Evolutionary conservation across 23 tunicate genomes (phyloP), one percentile per base, ranked within the genome.

Genomic region (Clavelina lepadiformis): DNA sequence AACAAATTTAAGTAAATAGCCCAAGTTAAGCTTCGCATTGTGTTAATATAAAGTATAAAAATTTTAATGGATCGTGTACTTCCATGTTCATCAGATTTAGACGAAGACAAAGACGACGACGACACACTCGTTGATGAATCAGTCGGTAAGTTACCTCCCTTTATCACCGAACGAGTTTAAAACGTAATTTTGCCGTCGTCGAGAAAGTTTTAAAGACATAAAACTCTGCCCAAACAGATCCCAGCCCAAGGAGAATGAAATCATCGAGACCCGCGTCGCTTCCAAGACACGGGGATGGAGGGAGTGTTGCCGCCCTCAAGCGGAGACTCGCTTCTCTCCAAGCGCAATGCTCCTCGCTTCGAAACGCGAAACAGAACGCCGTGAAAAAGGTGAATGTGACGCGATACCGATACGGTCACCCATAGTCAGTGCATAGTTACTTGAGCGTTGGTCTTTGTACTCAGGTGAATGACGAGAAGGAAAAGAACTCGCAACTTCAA

Each of bases 281-380:
- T 41, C 38, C 79, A 1, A 46, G 73, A 23, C 61, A 73, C 57
- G 85, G 95, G 19, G 41, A 34, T 25, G 72, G 74, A 19, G 72
- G 74, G 20, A 68, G 71, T 65, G 21, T 78, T 32, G 46, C 69
- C 20, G 66, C 82, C 23, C 61, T 86, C 41, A 73, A 65, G 33
- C 95, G 78, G 5, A 65, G 83, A 33, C 20, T 86, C 3, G 51
- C 95, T 24, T 77, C 95, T 0, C 61, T 86, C 57, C 95, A 86
- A 69, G 72, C 76, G 8, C 95, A 86, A 46, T 86, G 95, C 51
- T 46, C 67, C 28, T 49, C 80, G 26, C 62, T 86, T 24, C 44
- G 72, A 27, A 23, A 21, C 5, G 82, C 80, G 33, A 74, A 68
- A 54, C 82, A 74, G 38, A 75, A 68, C 41, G 91, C 82, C 24